These are phyloP conservation scores for Stichopus chloronotus DNA, from an alignment of 35 echinoderm and acorn worm genomes.

Conservation along the genomic window DNA sequence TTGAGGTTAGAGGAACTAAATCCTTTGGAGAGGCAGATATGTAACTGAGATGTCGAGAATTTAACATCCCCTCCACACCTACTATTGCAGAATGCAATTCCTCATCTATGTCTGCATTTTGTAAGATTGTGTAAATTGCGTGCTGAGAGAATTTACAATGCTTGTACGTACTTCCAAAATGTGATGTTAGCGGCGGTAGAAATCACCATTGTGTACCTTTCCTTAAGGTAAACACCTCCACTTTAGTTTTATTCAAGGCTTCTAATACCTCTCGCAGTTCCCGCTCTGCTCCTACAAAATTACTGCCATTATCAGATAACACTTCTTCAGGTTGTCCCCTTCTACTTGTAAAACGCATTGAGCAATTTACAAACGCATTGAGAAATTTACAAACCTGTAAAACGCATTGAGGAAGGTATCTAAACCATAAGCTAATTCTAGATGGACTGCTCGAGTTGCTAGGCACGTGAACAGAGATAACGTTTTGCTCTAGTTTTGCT, in stretches of 20 bases:
- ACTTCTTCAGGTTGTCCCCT: slow-evolving; percentile 45
- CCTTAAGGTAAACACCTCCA: not conserved
- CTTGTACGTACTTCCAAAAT: slow-evolving; percentile 16
- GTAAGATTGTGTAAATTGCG: slow-evolving; percentile 54
- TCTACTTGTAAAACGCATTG: slow-evolving; percentile 61
- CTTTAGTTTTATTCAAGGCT: not conserved
- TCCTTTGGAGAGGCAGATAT: slow-evolving; percentile 42
- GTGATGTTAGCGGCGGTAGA: slow-evolving; percentile 28
- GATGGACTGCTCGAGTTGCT: slow-evolving; percentile 57
- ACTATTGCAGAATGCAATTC: slow-evolving; percentile 2
- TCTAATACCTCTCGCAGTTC: slow-evolving; percentile 19
- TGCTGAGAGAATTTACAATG: slow-evolving; percentile 7
- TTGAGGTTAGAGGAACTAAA: not conserved
- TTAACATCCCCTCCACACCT: slow-evolving; percentile 7
- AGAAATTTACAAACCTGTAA: slow-evolving; percentile 45
- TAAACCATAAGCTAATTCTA: slow-evolving; percentile 58
- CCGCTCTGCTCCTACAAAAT: slow-evolving; percentile 47
- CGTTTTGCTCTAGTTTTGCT: slow-evolving; percentile 33
- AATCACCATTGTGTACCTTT: slow-evolving; percentile 23
- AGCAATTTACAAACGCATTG: too few relatives aligned
- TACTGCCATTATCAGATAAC: slow-evolving; percentile 50
- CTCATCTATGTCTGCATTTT: not conserved
- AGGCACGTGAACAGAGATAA: slow-evolving; percentile 53
- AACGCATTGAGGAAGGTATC: slow-evolving; percentile 75
- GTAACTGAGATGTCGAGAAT: not conserved